phyloP scores from a whole-genome alignment of 2,888 invertebrate species.

The Xestia ashworthii region DNA sequence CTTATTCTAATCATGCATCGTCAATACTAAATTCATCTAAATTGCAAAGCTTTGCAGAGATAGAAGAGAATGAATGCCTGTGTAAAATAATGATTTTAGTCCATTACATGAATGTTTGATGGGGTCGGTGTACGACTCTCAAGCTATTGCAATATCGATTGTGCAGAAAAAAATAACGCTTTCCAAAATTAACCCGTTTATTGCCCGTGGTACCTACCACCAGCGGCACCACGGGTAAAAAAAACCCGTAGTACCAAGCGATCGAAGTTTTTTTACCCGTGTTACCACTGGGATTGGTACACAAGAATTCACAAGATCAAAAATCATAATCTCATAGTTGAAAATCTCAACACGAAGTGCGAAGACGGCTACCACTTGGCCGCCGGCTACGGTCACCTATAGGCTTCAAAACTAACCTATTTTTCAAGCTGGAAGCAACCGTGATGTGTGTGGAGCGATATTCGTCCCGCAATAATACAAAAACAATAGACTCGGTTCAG shows the following conservation, averaged over 20 bases:
- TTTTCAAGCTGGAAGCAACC: background rate
- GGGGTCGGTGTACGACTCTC: constrained; percentile 69
- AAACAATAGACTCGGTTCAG: background rate
- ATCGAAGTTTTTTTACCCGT: no score
- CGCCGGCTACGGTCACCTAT: no score
- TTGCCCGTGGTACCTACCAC: no score
- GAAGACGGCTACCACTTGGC: no score
- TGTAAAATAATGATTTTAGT: constrained; percentile 74
- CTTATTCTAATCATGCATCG: constrained; percentile 53
- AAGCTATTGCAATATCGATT: constrained; percentile 21
- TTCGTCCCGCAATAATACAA: background rate
- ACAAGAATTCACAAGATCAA: no score
- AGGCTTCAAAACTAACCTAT: background rate
- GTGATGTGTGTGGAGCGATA: background rate
- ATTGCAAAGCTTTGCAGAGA: constrained; percentile 76
- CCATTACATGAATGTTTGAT: constrained; percentile 74
- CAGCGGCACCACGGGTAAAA: no score
- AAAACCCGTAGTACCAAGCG: no score
- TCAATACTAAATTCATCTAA: constrained; percentile 64
- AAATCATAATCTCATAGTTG: no score
- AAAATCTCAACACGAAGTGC: no score
- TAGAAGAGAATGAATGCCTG: constrained; percentile 70
- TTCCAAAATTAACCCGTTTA: background rate
- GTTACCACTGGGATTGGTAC: no score
- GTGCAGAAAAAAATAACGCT: background rate